phyloP scores from a whole-genome alignment of 2,113 vertebrate genomes.

The Hystrix brachyura region DNA sequence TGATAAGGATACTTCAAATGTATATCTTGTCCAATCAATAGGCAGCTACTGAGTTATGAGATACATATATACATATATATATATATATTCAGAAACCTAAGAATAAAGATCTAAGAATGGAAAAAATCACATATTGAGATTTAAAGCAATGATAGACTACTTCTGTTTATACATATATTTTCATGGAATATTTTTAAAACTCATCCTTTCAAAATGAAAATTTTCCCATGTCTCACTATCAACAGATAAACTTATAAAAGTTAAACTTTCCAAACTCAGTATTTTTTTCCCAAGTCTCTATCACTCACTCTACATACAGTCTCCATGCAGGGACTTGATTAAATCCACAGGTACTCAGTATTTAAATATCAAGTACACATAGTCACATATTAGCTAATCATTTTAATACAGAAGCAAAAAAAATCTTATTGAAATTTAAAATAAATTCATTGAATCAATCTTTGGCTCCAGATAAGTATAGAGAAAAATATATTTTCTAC shows the following conservation, averaged over 20 bases:
- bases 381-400: conserved; percentile 38
- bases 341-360: not conserved
- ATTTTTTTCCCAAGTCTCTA: not conserved
- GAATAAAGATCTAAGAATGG: conserved; percentile 77
- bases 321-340: not conserved
- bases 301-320: conserved; percentile 41
- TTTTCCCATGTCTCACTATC: conserved; percentile 67
- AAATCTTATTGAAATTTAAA: conserved; percentile 42
- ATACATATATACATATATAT: not conserved
- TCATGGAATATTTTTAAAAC: conserved; percentile 75
- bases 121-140: conserved; percentile 80
- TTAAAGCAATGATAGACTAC: conserved; percentile 74
- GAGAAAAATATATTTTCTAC: conserved; percentile 49
- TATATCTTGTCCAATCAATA: conserved; percentile 73
- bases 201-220: conserved; percentile 66
- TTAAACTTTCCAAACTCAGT: conserved; percentile 53
- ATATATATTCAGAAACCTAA: conserved; percentile 55
- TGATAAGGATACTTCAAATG: conserved; percentile 74
- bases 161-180: conserved; percentile 75
- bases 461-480: not conserved
- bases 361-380: conserved; percentile 46
- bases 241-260: conserved; percentile 65
- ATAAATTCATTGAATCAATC: conserved; percentile 53
- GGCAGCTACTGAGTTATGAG: conserved; percentile 55
- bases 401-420: conserved; percentile 43